Conservation (phyloP, 2,113 vertebrate species). For the Gambusia affinis region DNA sequence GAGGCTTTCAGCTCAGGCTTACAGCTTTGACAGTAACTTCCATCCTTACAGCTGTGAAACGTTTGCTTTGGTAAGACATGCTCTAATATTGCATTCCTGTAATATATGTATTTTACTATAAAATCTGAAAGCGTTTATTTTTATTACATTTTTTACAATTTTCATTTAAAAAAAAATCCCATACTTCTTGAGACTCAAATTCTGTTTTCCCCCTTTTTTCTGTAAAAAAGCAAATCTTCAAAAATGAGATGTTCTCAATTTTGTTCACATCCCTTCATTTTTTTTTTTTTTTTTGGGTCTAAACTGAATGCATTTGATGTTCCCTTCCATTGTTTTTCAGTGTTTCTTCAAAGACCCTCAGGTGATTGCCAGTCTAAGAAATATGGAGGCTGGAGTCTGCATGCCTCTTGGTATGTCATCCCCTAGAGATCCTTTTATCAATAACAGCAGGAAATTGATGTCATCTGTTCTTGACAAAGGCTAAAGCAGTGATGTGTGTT, state of each 20-base stretch:
- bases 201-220: no score
- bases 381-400: slow-evolving; percentile 53
- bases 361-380: slow-evolving; percentile 69
- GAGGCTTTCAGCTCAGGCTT: slow-evolving; percentile 74
- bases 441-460: slow-evolving; percentile 25
- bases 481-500: slow-evolving; percentile 12
- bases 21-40: slow-evolving; percentile 79
- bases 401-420: slow-evolving; percentile 67
- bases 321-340: slow-evolving; percentile 44
- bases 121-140: background rate
- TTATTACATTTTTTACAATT: background rate
- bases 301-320: background rate
- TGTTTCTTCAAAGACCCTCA: slow-evolving; percentile 77
- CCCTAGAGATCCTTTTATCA: slow-evolving; percentile 35
- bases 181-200: background rate
- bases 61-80: slow-evolving; percentile 74
- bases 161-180: background rate
- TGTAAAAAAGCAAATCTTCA: background rate
- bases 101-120: no score
- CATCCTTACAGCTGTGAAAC: slow-evolving; percentile 61
- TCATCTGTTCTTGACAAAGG: slow-evolving; percentile 18
- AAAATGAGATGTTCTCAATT: background rate
- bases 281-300: background rate
- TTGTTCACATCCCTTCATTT: background rate
- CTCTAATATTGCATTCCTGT: no score